Conservation (phyloP, 1,140 invertebrate species). For the Lutraria rhynchaena region DNA sequence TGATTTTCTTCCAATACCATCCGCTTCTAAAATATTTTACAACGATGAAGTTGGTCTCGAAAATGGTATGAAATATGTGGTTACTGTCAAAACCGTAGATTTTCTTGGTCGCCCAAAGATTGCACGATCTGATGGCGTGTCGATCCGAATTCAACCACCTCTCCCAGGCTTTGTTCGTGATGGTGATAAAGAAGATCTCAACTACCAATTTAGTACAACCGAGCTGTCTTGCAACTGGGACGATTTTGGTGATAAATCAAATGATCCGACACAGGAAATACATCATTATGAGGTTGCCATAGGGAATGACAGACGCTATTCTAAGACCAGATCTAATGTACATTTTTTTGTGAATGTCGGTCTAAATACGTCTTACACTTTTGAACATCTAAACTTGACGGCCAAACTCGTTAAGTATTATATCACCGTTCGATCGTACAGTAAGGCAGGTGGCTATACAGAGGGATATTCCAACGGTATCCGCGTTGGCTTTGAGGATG, state of each 20-base stretch:
- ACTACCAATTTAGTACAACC: slow-evolving; percentile 37
- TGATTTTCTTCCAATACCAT: slow-evolving; percentile 19
- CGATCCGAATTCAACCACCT: slow-evolving; percentile 42
- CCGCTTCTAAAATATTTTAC: slow-evolving; percentile 4
- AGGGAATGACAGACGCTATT: slow-evolving; percentile 42
- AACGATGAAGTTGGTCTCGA: slow-evolving; percentile 40
- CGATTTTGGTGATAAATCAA: slow-evolving; percentile 38
- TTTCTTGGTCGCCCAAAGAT: slow-evolving; percentile 13
- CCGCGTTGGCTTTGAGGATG: slow-evolving; percentile 40
- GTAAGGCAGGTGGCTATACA: slow-evolving; percentile 35
- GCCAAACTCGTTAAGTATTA: slow-evolving; percentile 40
- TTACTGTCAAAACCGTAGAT: slow-evolving; percentile 36
- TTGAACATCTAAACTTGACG: slow-evolving; percentile 37
- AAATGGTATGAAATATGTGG: slow-evolving; percentile 47
- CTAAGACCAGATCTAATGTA: slow-evolving; percentile 35
- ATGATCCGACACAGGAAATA: slow-evolving; percentile 34
- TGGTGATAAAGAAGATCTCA: slow-evolving; percentile 26
- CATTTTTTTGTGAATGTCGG: slow-evolving; percentile 55
- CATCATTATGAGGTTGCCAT: slow-evolving; percentile 39
- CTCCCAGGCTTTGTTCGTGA: slow-evolving; percentile 26
- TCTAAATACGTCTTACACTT: slow-evolving; percentile 40
- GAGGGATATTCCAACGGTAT: slow-evolving; percentile 49
- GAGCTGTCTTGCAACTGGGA: slow-evolving; percentile 46
- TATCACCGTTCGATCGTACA: slow-evolving; percentile 34
- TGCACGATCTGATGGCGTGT: slow-evolving; percentile 31